Base-by-base conservation (phyloP, 2,113 vertebrate species). In the Brachypodius melanocephalos region DNA sequence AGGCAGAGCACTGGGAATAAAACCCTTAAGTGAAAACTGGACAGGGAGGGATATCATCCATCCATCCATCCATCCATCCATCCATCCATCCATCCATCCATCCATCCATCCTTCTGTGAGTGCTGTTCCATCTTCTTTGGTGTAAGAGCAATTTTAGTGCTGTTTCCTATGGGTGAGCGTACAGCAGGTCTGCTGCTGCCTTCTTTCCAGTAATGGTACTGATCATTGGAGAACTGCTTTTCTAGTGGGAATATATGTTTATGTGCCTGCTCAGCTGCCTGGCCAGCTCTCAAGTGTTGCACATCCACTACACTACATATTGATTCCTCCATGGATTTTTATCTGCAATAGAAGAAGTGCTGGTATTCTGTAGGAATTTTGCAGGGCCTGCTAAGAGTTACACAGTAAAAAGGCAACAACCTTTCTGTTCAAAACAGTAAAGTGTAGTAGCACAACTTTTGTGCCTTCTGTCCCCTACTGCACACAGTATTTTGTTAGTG, bases 281-380 rank as follows among this genome's bases (percentile, higher is more conserved):
- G 69, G 31, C 48, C 57, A 76, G 38, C 61, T 82, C 38, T 34
- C 42, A 58, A 51, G 31, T 32, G 49, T 26, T 76, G 45, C 45
- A 21, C 0, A 0, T 73, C 68, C 0, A 43, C 36, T 54, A 54
- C n/a, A 36, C 5, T 57, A 72, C 46, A 63, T 52, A 32, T 45
- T 71, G 34, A 32, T 32, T 12, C 12, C 14, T 4, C 34, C 5
- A 2, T 88, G 19, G 52, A 43, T 82, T 79, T 91, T 79, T 36
- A 21, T 66, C 46, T 19, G 19, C 52, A 86, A 8, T n/a, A 54
- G 32, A 43, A 65, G 24, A 12, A 73, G 45, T 40, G 14, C 36
- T 76, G n/a, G 4, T 61, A 25, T 79, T 79, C 26, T 46, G 48
- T 17, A 72, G 52, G 62, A 93, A n/a, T 63, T 93, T 63, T 88